Evolutionary conservation across 2,888 invertebrate species (phyloP).

Genomic region (Pachycephus smyrnensis): DNA sequence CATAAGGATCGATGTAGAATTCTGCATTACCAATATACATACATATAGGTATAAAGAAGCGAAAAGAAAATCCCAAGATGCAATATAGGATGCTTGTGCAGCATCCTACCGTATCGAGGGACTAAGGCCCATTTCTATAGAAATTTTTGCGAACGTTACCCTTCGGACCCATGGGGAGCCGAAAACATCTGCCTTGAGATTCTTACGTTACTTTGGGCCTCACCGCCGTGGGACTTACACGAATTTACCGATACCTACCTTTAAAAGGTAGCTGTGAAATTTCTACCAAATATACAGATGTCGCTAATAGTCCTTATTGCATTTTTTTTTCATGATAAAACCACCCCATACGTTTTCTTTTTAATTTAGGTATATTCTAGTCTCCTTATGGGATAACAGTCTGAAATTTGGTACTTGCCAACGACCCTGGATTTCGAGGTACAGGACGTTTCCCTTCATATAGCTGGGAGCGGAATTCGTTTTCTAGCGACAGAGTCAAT

Average conservation of each 20-base stretch:
- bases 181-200: not conserved
- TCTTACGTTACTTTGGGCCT: not conserved
- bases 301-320: not conserved
- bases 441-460: not conserved
- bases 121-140: slow-evolving; percentile 23
- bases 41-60: not conserved
- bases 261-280: not conserved
- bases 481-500: not conserved
- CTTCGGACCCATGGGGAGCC: not conserved
- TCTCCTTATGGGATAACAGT: not conserved
- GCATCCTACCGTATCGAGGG: slow-evolving; percentile 28
- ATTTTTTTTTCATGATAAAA: not conserved
- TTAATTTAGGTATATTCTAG: not conserved
- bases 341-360: not conserved
- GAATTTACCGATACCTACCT: not conserved
- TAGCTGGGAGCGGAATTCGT: not conserved
- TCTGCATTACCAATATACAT: slow-evolving; percentile 19
- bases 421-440: not conserved
- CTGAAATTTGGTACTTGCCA: not conserved
- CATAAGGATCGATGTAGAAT: slow-evolving; percentile 6
- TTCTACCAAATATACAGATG: not conserved
- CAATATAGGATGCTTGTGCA: slow-evolving; percentile 10
- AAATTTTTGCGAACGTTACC: not conserved
- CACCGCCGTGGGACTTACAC: not conserved
- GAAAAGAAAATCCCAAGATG: slow-evolving; percentile 5